Base-by-base conservation (phyloP, 2,113 vertebrate genomes). In the Tachysurus vachellii region DNA sequence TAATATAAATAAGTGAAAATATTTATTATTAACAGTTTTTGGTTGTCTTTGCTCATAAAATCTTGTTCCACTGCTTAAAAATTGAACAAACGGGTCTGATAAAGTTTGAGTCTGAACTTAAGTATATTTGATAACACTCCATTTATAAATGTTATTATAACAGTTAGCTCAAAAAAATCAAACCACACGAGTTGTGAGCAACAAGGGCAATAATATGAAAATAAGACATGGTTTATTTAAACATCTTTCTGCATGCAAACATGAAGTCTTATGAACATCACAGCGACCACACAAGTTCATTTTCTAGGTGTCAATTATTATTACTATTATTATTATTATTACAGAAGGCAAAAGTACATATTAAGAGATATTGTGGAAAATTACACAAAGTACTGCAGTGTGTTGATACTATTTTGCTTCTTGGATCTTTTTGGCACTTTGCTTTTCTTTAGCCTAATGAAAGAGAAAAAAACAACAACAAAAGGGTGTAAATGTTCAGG, bases 401-500 rank as follows among this genome's bases (percentile, higher is more conserved):
- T 82, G 70, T 13, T 12, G 92, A 97, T 99, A 98, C 93, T 99
- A 99, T 93, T 99, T 99, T 91, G 98, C 96, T 92, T 99, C 98
- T 94, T 99, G 98, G 88, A 95, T 96, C 95, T 98, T 99, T 95
- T 98, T 99, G 93, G 97, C 95, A 89, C 96, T 97, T 94, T 99
- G 97, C 93, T 99, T 99, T 95, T 99, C 98, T 94, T 99, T 99
- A 0, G 98, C 98, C 98, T 99, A 86, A 70, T 13, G 80, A 83
- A 53, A 88, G 75, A 93, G 93, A 91, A 92, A 89, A 10, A 26
- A 80, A 16, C 70, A 9, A 44, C 2, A 62, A 82, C 9, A 42
- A 42, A 17, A 68, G 19, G 4, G 28, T 80, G 54, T 57, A 36
- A 59, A 59, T 23, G 7, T 42, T 56, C n/a, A 57, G 54, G n/a